Conservation (phyloP, 2,888 invertebrate species). For the Andrena haemorrhoa region DNA sequence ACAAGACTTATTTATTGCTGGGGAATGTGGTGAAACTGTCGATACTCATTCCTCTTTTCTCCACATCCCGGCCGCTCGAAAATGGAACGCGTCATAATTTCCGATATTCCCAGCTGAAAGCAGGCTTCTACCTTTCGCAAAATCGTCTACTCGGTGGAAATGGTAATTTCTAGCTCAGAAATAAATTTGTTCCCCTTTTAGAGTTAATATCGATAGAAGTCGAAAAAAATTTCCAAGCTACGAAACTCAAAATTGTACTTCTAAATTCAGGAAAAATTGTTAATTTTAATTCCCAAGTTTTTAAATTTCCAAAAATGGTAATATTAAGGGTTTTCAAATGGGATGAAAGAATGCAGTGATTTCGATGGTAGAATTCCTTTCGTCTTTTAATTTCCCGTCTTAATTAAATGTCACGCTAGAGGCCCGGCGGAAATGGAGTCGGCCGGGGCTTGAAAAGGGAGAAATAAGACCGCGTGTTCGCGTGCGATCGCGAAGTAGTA, state of each 20-base stretch:
- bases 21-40: slow-evolving; percentile 1
- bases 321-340: background rate
- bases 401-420: slow-evolving; percentile 27
- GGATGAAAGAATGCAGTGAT: background rate
- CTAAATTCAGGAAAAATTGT: too few species aligned
- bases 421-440: slow-evolving; percentile 1
- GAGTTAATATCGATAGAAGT: background rate
- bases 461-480: background rate
- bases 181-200: background rate
- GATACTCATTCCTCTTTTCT: background rate
- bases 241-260: background rate
- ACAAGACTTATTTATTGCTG: slow-evolving; percentile 17
- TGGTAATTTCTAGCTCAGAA: background rate
- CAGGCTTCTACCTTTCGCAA: background rate
- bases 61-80: slow-evolving; percentile 7
- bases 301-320: background rate
- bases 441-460: background rate
- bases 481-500: slow-evolving; percentile 10
- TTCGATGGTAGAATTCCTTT: slow-evolving; percentile 7
- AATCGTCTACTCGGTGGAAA: background rate
- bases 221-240: background rate
- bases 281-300: too few species aligned
- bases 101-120: slow-evolving; percentile 10
- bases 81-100: slow-evolving; percentile 25
- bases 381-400: slow-evolving; percentile 6